Evolutionary conservation across 2,113 vertebrate species (phyloP).

Genomic region (Scomber scombrus): DNA sequence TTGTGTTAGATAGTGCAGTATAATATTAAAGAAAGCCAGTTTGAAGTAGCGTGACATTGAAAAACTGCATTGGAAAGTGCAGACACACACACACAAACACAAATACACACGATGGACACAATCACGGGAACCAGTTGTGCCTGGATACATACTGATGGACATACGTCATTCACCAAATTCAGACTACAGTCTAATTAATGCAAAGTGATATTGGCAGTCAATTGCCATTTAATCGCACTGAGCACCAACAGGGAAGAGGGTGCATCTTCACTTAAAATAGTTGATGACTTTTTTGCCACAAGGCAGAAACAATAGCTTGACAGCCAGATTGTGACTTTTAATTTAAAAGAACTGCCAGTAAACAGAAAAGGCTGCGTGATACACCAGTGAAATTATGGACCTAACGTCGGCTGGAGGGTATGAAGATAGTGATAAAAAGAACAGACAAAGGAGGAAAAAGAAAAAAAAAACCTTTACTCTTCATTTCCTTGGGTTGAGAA

Average conservation of each 20-base stretch:
- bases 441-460: slow-evolving; percentile 44
- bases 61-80: background rate
- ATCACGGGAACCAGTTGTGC: slow-evolving; percentile 11
- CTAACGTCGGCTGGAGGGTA: slow-evolving; percentile 64
- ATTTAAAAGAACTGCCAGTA: slow-evolving; percentile 79
- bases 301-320: slow-evolving; percentile 79
- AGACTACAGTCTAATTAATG: slow-evolving; percentile 76
- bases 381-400: slow-evolving; percentile 73
- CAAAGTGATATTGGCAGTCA: slow-evolving; percentile 78
- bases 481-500: slow-evolving; percentile 61
- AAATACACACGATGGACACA: background rate
- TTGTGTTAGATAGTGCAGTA: slow-evolving; percentile 14
- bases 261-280: slow-evolving; percentile 80
- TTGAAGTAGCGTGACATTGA: slow-evolving; percentile 12
- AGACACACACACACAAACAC: background rate
- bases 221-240: slow-evolving; percentile 81
- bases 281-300: slow-evolving; percentile 76
- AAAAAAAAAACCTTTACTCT: slow-evolving; percentile 19
- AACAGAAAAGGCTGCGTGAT: slow-evolving; percentile 70
- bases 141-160: slow-evolving; percentile 26
- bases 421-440: slow-evolving; percentile 52
- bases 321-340: slow-evolving; percentile 82
- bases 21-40: slow-evolving; percentile 11
- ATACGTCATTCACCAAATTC: slow-evolving; percentile 54
- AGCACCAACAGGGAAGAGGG: slow-evolving; percentile 68